Conservation (phyloP, 2,888 invertebrate genomes). For the Gibbula magus region DNA sequence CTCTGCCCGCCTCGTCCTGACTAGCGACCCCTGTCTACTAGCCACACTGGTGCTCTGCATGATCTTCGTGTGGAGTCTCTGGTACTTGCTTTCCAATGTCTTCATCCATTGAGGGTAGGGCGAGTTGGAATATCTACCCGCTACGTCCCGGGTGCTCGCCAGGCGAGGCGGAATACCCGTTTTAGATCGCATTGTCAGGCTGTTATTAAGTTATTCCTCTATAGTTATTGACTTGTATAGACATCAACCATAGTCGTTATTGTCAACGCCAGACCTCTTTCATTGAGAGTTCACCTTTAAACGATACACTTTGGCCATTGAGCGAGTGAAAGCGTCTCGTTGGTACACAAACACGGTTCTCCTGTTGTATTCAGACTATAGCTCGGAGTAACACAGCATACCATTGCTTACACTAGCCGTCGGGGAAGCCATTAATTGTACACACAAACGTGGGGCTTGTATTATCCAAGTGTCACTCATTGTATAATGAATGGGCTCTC, state of each 20-base stretch:
- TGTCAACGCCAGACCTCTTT: background rate
- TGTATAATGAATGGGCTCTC: background rate
- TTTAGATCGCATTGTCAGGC: background rate
- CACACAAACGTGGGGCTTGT: background rate
- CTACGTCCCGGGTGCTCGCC: conserved; percentile 14
- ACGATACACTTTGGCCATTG: conserved; percentile 12
- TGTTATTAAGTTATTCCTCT: background rate
- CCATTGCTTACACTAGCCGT: background rate
- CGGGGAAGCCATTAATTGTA: background rate
- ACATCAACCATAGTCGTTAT: background rate
- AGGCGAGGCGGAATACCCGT: background rate
- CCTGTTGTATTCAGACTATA: background rate
- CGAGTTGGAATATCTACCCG: conserved; percentile 18
- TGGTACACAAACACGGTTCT: background rate
- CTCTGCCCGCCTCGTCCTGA: background rate
- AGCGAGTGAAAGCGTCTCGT: background rate
- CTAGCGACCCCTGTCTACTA: background rate
- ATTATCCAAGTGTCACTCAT: conserved; percentile 6
- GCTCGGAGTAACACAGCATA: background rate
- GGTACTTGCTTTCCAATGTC: conserved; percentile 62
- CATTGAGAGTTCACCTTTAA: background rate
- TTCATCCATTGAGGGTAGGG: conserved; percentile 64
- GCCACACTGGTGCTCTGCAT: background rate
- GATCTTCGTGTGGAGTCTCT: conserved; percentile 64
- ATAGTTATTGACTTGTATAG: conserved; percentile 8